Evolutionary conservation across 2,113 vertebrate species (phyloP), one percentile per base, ranked within the genome.

Genomic region (Catharus minimus): DNA sequence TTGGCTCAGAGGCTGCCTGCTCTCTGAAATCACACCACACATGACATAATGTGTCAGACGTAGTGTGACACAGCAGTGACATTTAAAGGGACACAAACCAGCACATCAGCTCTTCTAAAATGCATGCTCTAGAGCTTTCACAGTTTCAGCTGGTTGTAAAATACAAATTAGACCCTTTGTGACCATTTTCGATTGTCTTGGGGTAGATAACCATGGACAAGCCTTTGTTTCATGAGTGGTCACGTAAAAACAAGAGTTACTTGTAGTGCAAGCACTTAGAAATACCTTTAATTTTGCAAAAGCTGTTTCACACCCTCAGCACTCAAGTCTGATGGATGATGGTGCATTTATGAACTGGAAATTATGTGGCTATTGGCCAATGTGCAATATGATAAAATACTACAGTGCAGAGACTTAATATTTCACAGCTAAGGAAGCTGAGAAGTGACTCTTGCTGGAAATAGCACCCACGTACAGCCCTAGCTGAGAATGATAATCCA

Each of bases 331-430:
- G 82, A 96, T 93, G 78, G 92, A 94, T 94, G 67, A 88, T 67
- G n/a, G 84, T 95, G 39, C 71, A 82, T 94, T 93, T 95, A 93
- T 82, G 84, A 92, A 95, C 95, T 96, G 74, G 67, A 95, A 93
- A 95, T 95, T 68, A 82, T 77, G 75, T 95, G 92, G 90, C 92
- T 93, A 77, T 81, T 89, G 71, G 83, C 95, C 95, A 95, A 79
- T 50, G 60, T 82, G 81, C 47, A 82, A 85, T 90, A 90, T 82
- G 47, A 94, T 94, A 84, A 95, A 94, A 95, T 92, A 85, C 80
- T 85, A 79, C 43, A 60, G 64, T 39, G 36, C 32, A 16, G 41
- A 87, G 81, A 95, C 93, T 95, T 94, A 76, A 94, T 96, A 92
- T 96, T 95, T 95, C 84, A 95, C 56, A 58, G 36, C 22, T 85